Conservation (phyloP, 2,113 vertebrate genomes). For the Charadrius vociferus region DNA sequence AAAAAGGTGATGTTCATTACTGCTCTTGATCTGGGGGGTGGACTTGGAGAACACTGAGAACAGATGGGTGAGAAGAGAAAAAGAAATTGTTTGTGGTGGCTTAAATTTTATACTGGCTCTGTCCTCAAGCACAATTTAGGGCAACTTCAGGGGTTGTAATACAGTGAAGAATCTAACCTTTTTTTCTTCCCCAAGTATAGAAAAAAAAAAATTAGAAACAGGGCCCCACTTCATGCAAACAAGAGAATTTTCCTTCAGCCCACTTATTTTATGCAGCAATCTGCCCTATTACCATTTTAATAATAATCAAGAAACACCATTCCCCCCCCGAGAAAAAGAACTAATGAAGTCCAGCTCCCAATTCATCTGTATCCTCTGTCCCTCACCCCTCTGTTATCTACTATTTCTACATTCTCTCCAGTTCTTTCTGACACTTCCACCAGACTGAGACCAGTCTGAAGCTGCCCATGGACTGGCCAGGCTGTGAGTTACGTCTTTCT, state of each 20-base stretch:
- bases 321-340: background rate
- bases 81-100: background rate
- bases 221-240: background rate
- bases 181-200: background rate
- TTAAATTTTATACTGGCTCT: background rate
- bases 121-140: background rate
- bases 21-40: background rate
- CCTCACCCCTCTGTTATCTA: background rate
- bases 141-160: background rate
- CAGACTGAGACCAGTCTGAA: background rate
- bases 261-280: background rate
- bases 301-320: background rate
- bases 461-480: background rate
- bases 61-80: background rate
- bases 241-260: background rate
- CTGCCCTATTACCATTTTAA: background rate
- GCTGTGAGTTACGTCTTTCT: background rate
- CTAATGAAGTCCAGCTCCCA: background rate
- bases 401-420: background rate
- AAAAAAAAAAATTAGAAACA: background rate
- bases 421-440: background rate
- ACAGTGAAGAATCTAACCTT: background rate
- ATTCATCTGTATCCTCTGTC: background rate
- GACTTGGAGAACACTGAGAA: background rate
- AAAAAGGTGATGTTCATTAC: background rate